Evolutionary conservation across 1,140 invertebrate genomes (phyloP).

Genomic region (Contarinia nasturtii): DNA sequence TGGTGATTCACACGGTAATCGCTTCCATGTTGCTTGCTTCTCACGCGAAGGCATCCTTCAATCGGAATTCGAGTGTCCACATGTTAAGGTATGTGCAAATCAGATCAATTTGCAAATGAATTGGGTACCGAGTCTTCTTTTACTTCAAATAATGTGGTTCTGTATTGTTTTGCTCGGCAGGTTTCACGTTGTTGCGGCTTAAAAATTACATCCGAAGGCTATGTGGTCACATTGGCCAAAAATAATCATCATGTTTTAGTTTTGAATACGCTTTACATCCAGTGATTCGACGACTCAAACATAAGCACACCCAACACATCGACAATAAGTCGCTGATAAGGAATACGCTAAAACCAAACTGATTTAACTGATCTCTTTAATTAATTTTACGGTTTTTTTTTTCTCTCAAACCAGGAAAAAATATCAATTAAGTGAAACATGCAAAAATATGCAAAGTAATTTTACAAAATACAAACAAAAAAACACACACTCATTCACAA

Average conservation of each 20-base stretch:
- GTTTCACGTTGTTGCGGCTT: conserved; percentile 92
- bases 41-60: conserved; percentile 67
- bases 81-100: conserved; percentile 58
- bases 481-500: no score
- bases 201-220: conserved; percentile 90
- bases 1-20: conserved; percentile 92
- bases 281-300: conserved; percentile 33
- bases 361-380: not conserved
- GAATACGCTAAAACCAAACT: conserved; percentile 7
- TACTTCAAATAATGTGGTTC: not conserved
- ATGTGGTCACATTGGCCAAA: conserved; percentile 91
- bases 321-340: conserved; percentile 8
- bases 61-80: conserved; percentile 89
- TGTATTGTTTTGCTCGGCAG: conserved; percentile 31
- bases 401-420: not conserved
- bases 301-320: no score
- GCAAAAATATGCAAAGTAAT: not conserved
- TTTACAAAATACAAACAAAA: no score
- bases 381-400: conserved; percentile 1
- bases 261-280: conserved; percentile 85
- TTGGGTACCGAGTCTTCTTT: conserved; percentile 1
- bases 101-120: no score
- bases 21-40: conserved; percentile 91
- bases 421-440: not conserved
- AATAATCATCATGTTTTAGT: conserved; percentile 97